phyloP scores from a whole-genome alignment of 2,888 invertebrate genomes.

The Spisula subtruncata region DNA sequence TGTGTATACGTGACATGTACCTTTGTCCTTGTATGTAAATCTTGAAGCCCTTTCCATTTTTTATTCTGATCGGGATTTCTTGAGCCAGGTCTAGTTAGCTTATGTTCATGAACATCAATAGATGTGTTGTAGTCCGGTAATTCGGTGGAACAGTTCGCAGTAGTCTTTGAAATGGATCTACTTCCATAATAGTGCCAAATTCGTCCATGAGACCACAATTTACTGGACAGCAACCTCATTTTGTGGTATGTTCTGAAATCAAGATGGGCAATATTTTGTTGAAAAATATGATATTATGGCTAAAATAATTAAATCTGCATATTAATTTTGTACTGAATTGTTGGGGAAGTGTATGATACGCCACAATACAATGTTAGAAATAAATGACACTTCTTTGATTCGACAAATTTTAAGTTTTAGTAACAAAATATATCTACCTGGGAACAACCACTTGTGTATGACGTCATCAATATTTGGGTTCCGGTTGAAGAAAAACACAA shows the following conservation, averaged over 20 bases:
- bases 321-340: background rate
- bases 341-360: background rate
- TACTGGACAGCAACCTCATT: background rate
- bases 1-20: constrained; percentile 49
- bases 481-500: constrained; percentile 6
- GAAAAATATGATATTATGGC: too few species aligned
- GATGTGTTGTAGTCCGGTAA: constrained; percentile 79
- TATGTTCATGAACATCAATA: constrained; percentile 77
- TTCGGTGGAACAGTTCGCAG: constrained; percentile 40
- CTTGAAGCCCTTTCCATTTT: constrained; percentile 74
- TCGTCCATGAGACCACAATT: background rate
- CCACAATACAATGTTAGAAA: background rate
- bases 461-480: constrained; percentile 36
- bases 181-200: background rate
- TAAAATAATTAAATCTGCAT: too few species aligned
- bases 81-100: constrained; percentile 71
- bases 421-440: background rate
- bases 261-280: too few species aligned
- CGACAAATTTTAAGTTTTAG: background rate
- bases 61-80: constrained; percentile 41
- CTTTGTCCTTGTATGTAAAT: constrained; percentile 74
- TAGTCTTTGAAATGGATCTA: background rate
- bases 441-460: background rate
- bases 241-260: background rate
- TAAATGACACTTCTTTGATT: background rate